Conservation (phyloP, 2,113 vertebrate species). For the Cnemophilus loriae region DNA sequence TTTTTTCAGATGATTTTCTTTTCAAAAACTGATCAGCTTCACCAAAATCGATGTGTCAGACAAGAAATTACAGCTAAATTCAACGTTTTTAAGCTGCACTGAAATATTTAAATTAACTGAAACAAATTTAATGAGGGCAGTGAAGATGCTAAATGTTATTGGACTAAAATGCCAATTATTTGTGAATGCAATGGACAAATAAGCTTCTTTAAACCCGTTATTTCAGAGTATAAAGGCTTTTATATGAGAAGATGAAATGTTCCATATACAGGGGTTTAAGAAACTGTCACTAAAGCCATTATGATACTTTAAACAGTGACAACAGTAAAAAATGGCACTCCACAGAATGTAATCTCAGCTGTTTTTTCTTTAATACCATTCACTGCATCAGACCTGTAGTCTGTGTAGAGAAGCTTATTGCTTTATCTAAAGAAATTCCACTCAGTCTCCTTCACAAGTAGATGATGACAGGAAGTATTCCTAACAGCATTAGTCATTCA, state of each 20-base stretch:
- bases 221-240: background rate
- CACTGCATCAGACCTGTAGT: background rate
- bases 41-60: background rate
- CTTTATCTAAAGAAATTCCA: slow-evolving; percentile 6
- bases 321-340: background rate
- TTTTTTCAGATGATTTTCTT: background rate
- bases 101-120: background rate
- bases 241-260: background rate
- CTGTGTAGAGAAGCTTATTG: background rate
- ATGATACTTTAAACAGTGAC: background rate
- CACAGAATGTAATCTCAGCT: background rate
- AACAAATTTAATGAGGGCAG: background rate
- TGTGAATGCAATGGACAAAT: background rate
- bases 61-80: background rate
- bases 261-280: background rate
- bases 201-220: background rate
- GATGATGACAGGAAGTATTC: slow-evolving; percentile 1
- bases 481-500: slow-evolving; percentile 29
- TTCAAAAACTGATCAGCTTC: background rate
- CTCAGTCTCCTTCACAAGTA: background rate
- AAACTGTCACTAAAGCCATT: background rate
- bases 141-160: background rate
- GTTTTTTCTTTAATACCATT: background rate
- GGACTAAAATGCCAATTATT: background rate
- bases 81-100: background rate